phyloP scores from a whole-genome alignment of 2,113 vertebrate genomes.

The Triplophysa dalaica region DNA sequence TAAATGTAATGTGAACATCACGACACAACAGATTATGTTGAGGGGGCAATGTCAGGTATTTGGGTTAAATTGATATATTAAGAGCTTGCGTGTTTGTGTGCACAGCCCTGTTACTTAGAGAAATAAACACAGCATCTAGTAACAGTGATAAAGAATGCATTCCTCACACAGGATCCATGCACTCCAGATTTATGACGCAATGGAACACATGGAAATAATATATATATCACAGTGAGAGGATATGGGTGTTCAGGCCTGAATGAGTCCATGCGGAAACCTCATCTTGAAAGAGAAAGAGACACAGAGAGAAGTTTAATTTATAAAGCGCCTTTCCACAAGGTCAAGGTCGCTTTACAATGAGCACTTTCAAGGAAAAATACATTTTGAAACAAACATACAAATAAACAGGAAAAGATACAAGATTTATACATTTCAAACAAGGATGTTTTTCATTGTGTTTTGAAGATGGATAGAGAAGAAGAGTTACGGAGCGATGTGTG shows the following conservation, averaged over 20 bases:
- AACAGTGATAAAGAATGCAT: slow-evolving; percentile 44
- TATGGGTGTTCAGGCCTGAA: not conserved
- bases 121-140: slow-evolving; percentile 51
- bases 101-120: slow-evolving; percentile 31
- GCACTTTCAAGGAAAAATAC: too few relatives aligned
- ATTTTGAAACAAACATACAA: too few relatives aligned
- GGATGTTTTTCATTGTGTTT: too few relatives aligned
- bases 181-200: slow-evolving; percentile 51
- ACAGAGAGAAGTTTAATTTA: too few relatives aligned
- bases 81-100: slow-evolving; percentile 25
- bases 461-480: too few relatives aligned
- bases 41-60: slow-evolving; percentile 9
- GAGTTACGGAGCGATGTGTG: too few relatives aligned
- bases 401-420: too few relatives aligned
- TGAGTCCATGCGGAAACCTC: not conserved
- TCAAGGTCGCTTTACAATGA: too few relatives aligned
- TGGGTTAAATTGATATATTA: slow-evolving; percentile 27
- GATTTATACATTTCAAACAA: too few relatives aligned
- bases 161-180: slow-evolving; percentile 38
- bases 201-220: slow-evolving; percentile 23
- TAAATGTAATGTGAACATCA: too few relatives aligned
- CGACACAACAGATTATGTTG: too few relatives aligned
- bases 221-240: not conserved
- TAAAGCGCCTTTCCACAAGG: too few relatives aligned
- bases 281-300: not conserved